Evolutionary conservation across 1,140 invertebrate genomes (phyloP).

Genomic region (Philotrypesis tridentata): DNA sequence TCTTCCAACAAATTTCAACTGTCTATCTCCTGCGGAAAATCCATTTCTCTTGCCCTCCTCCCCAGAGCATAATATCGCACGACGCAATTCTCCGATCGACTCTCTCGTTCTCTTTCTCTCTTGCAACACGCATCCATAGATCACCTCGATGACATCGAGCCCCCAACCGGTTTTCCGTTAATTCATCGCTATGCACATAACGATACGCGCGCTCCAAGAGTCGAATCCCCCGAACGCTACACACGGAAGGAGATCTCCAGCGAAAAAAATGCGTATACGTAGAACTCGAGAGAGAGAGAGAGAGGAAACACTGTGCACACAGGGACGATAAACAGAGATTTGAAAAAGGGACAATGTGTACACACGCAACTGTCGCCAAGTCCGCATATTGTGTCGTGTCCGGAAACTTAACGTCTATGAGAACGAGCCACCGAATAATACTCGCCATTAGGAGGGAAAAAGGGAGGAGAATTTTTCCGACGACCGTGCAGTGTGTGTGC

Average conservation of each 20-base stretch:
- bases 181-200: neutral
- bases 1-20: too few species aligned
- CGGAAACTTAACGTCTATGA: conserved; percentile 20
- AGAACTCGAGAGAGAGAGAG: conserved; percentile 32
- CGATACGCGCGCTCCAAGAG: too few species aligned
- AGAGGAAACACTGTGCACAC: conserved; percentile 2
- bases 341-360: neutral
- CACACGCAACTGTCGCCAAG: conserved; percentile 12
- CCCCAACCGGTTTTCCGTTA: neutral
- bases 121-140: neutral
- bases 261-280: neutral
- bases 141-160: neutral
- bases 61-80: too few species aligned
- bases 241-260: neutral
- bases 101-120: too few species aligned
- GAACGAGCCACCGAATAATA: neutral
- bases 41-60: neutral
- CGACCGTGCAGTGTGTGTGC: too few species aligned
- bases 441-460: neutral
- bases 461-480: neutral
- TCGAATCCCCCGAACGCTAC: too few species aligned
- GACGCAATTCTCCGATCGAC: neutral
- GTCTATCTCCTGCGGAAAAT: too few species aligned
- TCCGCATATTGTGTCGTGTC: neutral
- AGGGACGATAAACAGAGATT: conserved; percentile 11